phyloP scores from a whole-genome alignment of 1,140 invertebrate genomes.

The Pogonognathellus flavescens region DNA sequence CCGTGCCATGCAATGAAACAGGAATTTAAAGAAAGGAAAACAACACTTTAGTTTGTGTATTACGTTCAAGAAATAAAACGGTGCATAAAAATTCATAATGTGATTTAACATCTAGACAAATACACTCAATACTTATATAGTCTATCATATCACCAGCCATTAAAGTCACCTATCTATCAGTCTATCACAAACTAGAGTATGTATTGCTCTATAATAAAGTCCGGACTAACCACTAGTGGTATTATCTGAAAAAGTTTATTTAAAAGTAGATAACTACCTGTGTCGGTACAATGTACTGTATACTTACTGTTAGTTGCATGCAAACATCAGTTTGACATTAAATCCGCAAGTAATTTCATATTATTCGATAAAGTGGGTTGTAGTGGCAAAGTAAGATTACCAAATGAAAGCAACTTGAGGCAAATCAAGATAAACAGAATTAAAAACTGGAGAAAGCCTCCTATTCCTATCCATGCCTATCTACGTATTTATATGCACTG shows the following conservation, averaged over 20 bases:
- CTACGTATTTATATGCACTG: not conserved
- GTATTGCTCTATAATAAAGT: conserved; percentile 10
- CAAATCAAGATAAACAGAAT: conserved; percentile 36
- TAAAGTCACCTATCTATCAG: conserved; percentile 18
- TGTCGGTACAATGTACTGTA: not conserved
- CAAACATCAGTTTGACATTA: conserved; percentile 37
- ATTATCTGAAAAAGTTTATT: not conserved
- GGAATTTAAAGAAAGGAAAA: not conserved
- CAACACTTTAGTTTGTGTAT: not conserved
- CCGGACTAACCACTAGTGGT: not conserved
- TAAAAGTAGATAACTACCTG: not conserved
- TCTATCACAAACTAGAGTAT: not conserved
- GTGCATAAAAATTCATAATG: conserved; percentile 41
- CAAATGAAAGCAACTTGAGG: not conserved
- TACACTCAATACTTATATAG: not conserved
- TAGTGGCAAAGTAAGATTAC: conserved; percentile 18
- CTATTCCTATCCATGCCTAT: conserved; percentile 12
- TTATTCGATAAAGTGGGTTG: conserved; percentile 16
- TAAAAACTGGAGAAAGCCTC: conserved; percentile 37
- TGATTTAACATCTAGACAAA: not conserved
- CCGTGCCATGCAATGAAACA: not conserved
- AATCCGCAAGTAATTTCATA: conserved; percentile 27
- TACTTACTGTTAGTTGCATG: conserved; percentile 17
- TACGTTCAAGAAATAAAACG: not conserved
- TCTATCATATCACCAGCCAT: not conserved